Conservation (phyloP, 2,113 vertebrate species). For the Rissa tridactyla region DNA sequence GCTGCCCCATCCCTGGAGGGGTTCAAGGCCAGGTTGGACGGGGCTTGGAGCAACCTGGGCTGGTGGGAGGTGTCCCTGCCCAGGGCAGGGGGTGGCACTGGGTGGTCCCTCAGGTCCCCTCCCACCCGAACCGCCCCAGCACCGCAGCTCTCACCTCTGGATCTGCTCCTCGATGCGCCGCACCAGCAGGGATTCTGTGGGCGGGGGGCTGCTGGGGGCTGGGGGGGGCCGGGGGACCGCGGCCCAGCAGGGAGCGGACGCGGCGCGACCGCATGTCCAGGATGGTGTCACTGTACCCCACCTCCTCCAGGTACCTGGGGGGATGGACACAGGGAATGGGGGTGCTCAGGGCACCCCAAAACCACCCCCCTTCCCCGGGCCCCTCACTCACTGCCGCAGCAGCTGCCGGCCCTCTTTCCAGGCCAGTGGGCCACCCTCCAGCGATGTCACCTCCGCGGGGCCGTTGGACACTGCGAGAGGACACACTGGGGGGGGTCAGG, state of each 20-base stretch:
- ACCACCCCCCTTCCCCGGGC: background rate
- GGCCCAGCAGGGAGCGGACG: conserved; percentile 85
- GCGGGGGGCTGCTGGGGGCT: background rate
- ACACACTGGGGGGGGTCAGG: background rate
- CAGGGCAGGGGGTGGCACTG: no score
- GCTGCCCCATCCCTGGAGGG: no score
- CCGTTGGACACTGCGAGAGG: conserved; percentile 82
- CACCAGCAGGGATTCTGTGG: conserved; percentile 81
- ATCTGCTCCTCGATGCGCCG: conserved; percentile 92
- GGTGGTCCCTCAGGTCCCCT: no score
- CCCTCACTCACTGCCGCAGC: conserved; percentile 84
- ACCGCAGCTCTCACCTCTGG: conserved; percentile 76
- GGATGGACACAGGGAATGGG: background rate
- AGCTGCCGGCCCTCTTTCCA: conserved; percentile 93
- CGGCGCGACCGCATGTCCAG: conserved; percentile 90
- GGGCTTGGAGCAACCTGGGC: no score
- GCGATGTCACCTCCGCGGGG: conserved; percentile 77
- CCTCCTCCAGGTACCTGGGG: conserved; percentile 88
- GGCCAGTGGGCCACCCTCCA: conserved; percentile 85
- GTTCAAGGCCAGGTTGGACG: no score
- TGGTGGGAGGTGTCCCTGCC: background rate
- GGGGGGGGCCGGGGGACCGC: conserved; percentile 60
- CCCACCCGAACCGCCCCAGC: no score
- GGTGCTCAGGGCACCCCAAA: background rate
- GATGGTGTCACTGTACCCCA: conserved; percentile 92